Evolutionary conservation across 1,140 invertebrate genomes (phyloP).

Genomic region (Coelopa frigida): DNA sequence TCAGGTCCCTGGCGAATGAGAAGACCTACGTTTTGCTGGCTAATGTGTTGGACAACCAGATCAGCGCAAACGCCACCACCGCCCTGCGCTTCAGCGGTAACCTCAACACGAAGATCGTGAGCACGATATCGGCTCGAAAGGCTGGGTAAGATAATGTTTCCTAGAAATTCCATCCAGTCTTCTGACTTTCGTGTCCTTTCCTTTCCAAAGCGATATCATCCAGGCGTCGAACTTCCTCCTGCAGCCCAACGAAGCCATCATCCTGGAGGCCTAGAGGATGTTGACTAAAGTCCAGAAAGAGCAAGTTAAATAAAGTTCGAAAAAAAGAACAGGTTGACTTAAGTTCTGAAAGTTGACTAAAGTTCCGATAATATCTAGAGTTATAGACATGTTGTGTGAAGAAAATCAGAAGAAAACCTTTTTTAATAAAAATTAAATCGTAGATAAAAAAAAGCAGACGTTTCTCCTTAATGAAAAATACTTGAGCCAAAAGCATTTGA

Average conservation of each 20-base stretch:
- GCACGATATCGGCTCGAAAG: conserved; percentile 7
- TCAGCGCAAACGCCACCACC: background rate
- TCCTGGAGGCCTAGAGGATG: no score
- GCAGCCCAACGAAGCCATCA: conserved; percentile 8
- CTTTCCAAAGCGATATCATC: conserved; percentile 9
- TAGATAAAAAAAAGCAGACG: no score
- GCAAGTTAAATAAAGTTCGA: no score
- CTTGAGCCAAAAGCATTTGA: no score
- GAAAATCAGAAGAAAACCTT: no score
- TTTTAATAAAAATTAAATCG: no score
- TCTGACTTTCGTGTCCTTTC: background rate
- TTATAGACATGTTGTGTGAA: no score
- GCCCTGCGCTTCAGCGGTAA: conserved; percentile 1
- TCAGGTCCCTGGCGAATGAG: conserved; percentile 10
- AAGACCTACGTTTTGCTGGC: conserved; percentile 15
- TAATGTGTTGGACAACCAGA: conserved; percentile 6
- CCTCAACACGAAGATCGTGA: conserved; percentile 8
- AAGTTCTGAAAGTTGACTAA: no score
- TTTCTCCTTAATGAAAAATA: no score
- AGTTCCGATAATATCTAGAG: no score
- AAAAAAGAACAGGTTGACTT: no score
- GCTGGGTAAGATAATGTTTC: conserved; percentile 6
- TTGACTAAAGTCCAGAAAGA: no score
- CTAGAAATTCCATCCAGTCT: background rate
- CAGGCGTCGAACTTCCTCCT: conserved; percentile 1